Conservation (phyloP, 2,797 vertebrate species). For the Lacerta bilineata region DNA sequence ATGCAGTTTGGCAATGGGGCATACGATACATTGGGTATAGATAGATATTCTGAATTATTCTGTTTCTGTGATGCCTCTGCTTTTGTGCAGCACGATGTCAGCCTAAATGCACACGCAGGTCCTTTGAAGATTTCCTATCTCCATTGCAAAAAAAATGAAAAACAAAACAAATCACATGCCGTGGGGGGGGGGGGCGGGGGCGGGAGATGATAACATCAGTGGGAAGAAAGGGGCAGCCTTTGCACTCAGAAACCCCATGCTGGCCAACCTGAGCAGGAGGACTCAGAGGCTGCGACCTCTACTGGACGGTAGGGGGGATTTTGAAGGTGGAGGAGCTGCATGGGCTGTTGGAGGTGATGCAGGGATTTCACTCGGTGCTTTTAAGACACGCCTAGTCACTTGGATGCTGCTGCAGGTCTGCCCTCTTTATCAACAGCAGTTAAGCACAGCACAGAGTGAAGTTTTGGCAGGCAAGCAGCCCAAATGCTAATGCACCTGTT, state of each 20-base stretch:
- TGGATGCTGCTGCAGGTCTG: neutral
- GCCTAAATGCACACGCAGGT: neutral
- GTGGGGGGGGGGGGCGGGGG: too few species aligned
- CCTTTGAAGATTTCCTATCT: neutral
- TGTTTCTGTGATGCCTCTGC: neutral
- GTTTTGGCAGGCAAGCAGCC: neutral
- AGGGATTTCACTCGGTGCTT: too few species aligned
- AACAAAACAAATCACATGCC: too few species aligned
- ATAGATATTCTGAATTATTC: neutral
- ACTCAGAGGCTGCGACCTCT: neutral
- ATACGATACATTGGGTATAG: neutral
- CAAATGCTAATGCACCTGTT: neutral
- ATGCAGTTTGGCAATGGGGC: neutral
- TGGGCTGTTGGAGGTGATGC: neutral
- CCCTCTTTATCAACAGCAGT: neutral
- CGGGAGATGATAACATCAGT: too few species aligned
- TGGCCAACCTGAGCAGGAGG: neutral
- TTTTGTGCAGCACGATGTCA: neutral
- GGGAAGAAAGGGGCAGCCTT: neutral
- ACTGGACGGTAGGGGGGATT: neutral
- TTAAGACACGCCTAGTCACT: neutral
- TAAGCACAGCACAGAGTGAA: neutral
- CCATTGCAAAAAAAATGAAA: neutral
- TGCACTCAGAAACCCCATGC: neutral
- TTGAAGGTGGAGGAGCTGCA: too few species aligned